phyloP scores from a whole-genome alignment of 92 coral and sea anemone species.

The Scolanthus callimorphus region DNA sequence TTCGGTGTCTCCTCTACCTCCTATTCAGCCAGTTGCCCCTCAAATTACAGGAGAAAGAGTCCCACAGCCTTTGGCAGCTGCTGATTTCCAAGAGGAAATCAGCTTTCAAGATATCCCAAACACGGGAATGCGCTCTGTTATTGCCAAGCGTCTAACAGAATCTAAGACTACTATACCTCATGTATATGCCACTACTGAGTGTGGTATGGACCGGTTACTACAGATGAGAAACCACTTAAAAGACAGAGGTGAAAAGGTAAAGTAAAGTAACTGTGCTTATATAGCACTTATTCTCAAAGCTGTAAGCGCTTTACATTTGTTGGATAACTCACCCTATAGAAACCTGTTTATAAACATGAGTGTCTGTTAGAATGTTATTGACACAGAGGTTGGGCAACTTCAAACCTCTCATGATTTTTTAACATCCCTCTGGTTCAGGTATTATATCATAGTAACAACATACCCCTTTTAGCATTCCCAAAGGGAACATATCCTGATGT shows the following conservation, averaged over 20 bases:
- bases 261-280: too few relatives aligned
- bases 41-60: background rate
- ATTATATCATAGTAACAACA: too few relatives aligned
- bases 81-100: background rate
- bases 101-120: constrained; percentile 60
- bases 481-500: too few relatives aligned
- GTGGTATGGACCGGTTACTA: constrained; percentile 64
- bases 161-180: constrained; percentile 90
- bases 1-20: background rate
- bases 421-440: too few relatives aligned
- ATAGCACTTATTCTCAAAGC: too few relatives aligned
- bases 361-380: too few relatives aligned
- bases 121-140: constrained; percentile 59
- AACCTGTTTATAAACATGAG: too few relatives aligned
- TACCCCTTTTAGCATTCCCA: too few relatives aligned
- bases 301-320: too few relatives aligned
- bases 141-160: constrained; percentile 82
- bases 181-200: constrained; percentile 71
- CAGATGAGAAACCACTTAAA: constrained; percentile 44
- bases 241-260: constrained; percentile 41
- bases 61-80: constrained; percentile 14
- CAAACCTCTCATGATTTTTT: too few relatives aligned
- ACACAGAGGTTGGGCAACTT: too few relatives aligned
- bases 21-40: background rate
- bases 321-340: too few relatives aligned